Evolutionary conservation across 2,888 invertebrate genomes (phyloP), one percentile per base, ranked within the genome.

Genomic region (Dinocampus coccinellae): DNA sequence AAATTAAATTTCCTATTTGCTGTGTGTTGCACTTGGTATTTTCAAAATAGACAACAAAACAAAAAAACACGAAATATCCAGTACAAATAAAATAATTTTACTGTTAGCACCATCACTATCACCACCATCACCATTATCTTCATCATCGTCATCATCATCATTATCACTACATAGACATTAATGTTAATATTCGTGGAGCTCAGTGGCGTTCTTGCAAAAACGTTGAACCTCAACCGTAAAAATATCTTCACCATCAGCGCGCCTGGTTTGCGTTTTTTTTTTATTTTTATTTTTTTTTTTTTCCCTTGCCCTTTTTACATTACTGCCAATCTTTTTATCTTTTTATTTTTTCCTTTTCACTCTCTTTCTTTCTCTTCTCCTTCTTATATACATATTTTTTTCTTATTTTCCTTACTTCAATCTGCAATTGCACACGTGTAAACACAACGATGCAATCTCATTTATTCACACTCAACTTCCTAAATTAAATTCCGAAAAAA

Each of bases 141-240:
- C 55, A 52, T 63, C 69, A 52, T 53, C 20, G 22, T 22, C 11
- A 53, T 24, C n/a, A 55, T 55, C 26, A 55, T 55, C n/a, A 55
- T 55, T 26, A 55, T 55, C 29, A 55, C n/a, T 26, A 26, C 16
- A 55, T 47, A 47, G 9, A 47, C 16, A 47, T 47, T 47, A 47
- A 16, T 16, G 47, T 16, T 47, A 47, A 47, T 20, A 47, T 47
- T 47, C 16, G 16, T 16, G 47, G 4, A 33, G 33, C 39, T 64
- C 69, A 66, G 70, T 73, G 74, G 74, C 79, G 77, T 81, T 81
- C 81, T 75, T 78, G 77, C 72, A 80, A 77, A 84, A 82, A 75
- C 84, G 76, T 84, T 83, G 84, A 70, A 70, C 70, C 57, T 65
- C 33, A 82, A 77, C 75, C 81, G 81, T 84, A 85, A 85, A 84